Percentiles rank a stretch among this genome's conserved stretches.
These are phyloP conservation scores for Miichthys miiuy DNA, from an alignment of 2,797 vertebrate genomes.

Conservation along the genomic window DNA sequence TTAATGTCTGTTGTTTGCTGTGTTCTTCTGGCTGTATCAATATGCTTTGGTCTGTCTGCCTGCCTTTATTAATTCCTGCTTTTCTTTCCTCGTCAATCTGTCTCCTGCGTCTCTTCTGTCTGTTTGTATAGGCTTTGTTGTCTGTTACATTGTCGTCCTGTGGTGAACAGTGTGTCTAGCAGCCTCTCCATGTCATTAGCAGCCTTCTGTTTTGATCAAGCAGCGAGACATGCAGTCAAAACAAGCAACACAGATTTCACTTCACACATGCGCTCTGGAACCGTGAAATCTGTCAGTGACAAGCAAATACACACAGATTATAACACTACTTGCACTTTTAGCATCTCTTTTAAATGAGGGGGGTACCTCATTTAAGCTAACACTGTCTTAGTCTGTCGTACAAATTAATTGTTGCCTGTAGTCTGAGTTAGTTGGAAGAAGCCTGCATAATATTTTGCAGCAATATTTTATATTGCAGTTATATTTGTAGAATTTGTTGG, in stretches of 20 bases:
- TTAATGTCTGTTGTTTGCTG: constrained; percentile 46
- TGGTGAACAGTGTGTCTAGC: constrained; percentile 42
- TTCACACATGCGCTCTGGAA: constrained; percentile 23
- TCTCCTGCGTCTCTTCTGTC: constrained; percentile 15
- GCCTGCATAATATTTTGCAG: not conserved
- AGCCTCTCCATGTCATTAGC: constrained; percentile 61
- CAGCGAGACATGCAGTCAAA: constrained; percentile 56
- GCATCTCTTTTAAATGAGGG: not conserved
- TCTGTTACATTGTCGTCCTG: constrained; percentile 28
- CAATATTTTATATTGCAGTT: not conserved
- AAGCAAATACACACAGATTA: constrained; percentile 3
- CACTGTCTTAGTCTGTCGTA: not conserved
- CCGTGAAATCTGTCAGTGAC: constrained; percentile 37
- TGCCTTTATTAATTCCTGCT: constrained; percentile 38
- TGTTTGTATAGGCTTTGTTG: constrained; percentile 36
- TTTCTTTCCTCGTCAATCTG: constrained; percentile 32
- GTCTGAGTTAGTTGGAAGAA: constrained; percentile 11
- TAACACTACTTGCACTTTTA: not conserved
- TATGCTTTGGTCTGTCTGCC: constrained; percentile 33
- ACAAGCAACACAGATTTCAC: constrained; percentile 38
- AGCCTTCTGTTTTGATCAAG: constrained; percentile 62
- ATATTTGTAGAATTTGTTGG: not conserved
- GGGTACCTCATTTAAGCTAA: not conserved
- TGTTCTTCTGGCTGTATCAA: constrained; percentile 32
- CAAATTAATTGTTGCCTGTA: not conserved